phyloP scores from a whole-genome alignment of 2,797 vertebrate genomes.

The Mormyrus proboscirostris region DNA sequence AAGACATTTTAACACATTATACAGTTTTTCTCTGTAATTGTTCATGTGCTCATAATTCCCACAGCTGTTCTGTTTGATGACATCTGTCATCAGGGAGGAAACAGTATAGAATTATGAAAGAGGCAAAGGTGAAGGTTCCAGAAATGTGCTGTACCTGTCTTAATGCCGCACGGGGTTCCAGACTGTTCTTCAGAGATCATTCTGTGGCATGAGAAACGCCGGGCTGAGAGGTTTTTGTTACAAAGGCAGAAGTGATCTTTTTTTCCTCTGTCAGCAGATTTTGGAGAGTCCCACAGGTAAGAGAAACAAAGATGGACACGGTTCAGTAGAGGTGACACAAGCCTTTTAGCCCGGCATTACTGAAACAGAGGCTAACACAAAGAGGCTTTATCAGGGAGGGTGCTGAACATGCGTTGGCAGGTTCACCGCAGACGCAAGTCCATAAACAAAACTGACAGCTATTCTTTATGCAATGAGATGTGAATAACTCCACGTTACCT shows the following conservation, averaged over 20 bases:
- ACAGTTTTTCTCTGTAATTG: neutral
- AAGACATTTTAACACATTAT: neutral
- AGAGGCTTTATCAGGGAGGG: neutral
- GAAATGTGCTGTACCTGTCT: neutral
- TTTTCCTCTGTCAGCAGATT: neutral
- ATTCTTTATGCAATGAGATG: neutral
- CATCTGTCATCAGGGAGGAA: neutral
- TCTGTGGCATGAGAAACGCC: neutral
- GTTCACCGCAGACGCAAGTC: neutral
- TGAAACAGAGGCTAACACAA: conserved; percentile 16
- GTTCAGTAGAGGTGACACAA: conserved; percentile 15
- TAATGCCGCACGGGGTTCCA: neutral
- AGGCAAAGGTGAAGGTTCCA: neutral
- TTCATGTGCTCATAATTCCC: neutral
- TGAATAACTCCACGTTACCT: neutral
- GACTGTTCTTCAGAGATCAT: neutral
- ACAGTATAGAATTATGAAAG: neutral
- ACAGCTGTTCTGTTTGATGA: conserved; percentile 13
- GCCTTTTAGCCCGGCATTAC: conserved; percentile 11
- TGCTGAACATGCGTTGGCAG: neutral
- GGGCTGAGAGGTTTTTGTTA: neutral
- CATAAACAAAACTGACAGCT: neutral
- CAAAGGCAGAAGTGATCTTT: conserved; percentile 8
- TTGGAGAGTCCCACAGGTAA: neutral
- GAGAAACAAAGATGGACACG: conserved; percentile 6